Evolutionary conservation across 2,113 vertebrate genomes (phyloP).

Genomic region (Mormyrus iriodes): DNA sequence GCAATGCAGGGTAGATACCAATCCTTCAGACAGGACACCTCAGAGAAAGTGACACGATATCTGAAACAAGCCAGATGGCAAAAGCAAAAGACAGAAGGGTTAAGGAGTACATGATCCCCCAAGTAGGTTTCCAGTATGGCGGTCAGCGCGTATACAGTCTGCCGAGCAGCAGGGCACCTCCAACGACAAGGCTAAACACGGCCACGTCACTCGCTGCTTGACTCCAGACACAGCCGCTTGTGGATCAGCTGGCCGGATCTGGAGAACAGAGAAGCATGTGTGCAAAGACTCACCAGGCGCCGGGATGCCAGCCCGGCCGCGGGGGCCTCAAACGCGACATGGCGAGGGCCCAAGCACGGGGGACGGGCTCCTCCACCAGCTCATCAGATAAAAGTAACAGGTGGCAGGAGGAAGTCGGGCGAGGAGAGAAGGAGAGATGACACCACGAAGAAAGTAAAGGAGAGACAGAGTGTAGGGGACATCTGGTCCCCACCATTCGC

Average conservation of each 20-base stretch:
- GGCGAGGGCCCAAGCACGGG: background rate
- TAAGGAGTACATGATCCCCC: background rate
- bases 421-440: background rate
- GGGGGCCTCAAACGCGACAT: background rate
- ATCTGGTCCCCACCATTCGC: background rate
- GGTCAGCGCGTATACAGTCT: background rate
- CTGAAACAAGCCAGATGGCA: background rate
- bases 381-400: background rate
- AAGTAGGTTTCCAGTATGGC: background rate
- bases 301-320: background rate
- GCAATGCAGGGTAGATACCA: background rate
- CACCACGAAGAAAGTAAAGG: background rate
- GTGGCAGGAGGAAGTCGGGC: background rate
- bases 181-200: background rate
- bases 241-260: background rate
- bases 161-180: background rate
- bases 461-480: background rate
- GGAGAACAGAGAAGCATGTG: background rate
- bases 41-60: background rate
- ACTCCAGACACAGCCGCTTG: background rate
- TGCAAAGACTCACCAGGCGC: background rate
- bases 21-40: background rate
- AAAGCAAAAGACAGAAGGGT: background rate
- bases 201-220: background rate
- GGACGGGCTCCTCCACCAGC: background rate